These are phyloP conservation scores for Archegozetes longisetosus DNA, from an alignment of 1,140 invertebrate genomes.

Conservation along the genomic window DNA sequence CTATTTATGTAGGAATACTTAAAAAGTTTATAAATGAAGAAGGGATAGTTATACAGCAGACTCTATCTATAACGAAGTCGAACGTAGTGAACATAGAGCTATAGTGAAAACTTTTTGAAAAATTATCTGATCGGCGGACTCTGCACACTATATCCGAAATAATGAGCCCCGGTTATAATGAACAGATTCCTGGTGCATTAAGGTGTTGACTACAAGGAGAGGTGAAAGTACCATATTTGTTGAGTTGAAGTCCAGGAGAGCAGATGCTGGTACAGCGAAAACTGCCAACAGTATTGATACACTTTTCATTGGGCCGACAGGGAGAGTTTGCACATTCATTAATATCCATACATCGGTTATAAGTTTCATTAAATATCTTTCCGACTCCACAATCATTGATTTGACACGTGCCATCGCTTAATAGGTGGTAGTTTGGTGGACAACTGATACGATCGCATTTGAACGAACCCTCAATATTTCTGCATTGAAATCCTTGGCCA, in stretches of 20 bases:
- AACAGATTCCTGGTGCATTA: too few species aligned
- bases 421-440: conserved; percentile 26
- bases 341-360: conserved; percentile 37
- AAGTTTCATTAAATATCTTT: conserved; percentile 24
- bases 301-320: conserved; percentile 49
- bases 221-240: conserved; percentile 26
- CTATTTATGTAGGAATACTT: conserved; percentile 1
- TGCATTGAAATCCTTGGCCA: conserved; percentile 54
- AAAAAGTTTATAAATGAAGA: conserved; percentile 10
- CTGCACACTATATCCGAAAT: too few species aligned
- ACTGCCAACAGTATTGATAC: conserved; percentile 53
- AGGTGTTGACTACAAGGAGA: conserved; percentile 9
- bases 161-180: too few species aligned
- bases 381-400: conserved; percentile 31
- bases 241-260: conserved; percentile 51
- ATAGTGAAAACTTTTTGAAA: too few species aligned
- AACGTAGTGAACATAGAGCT: too few species aligned
- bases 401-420: conserved; percentile 25
- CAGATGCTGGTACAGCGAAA: conserved; percentile 53
- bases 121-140: too few species aligned
- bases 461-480: conserved; percentile 66
- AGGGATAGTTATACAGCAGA: too few species aligned
- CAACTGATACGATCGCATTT: conserved; percentile 46
- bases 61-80: too few species aligned
- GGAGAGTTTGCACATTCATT: conserved; percentile 33